Evolutionary conservation across 1,140 invertebrate genomes (phyloP).

Genomic region (Metopolophium dirhodum): DNA sequence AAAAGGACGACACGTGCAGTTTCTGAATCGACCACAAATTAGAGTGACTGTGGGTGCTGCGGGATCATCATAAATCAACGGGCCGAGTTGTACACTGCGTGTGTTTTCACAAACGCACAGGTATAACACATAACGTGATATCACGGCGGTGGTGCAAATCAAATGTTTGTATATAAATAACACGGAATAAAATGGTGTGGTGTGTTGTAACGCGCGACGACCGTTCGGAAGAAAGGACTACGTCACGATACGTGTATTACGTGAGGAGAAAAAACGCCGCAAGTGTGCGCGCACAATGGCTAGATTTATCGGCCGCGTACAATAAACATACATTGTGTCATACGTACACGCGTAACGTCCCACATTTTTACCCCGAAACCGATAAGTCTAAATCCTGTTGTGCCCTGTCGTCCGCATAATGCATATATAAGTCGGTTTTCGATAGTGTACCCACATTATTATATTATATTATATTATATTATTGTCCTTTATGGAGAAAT

Average conservation of each 20-base stretch:
- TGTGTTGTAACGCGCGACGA: background rate
- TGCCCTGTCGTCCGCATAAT: background rate
- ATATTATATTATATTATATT: background rate
- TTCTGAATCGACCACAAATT: conserved; percentile 55
- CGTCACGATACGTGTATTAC: too few species aligned
- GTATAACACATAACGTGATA: background rate
- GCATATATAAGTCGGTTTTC: conserved; percentile 15
- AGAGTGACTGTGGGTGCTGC: conserved; percentile 29
- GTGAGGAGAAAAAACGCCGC: background rate
- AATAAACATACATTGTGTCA: background rate
- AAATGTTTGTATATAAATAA: conserved; percentile 46
- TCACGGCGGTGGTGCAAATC: conserved; percentile 3
- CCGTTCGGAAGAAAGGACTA: too few species aligned
- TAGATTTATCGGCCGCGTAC: conserved; percentile 36
- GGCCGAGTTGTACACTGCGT: background rate
- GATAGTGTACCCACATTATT: background rate
- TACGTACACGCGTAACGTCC: conserved; percentile 5
- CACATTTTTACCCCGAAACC: conserved; percentile 25
- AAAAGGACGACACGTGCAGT: conserved; percentile 24
- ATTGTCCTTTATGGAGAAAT: conserved; percentile 50
- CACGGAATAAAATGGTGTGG: background rate
- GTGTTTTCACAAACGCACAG: background rate
- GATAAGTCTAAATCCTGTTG: conserved; percentile 32
- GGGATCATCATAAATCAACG: conserved; percentile 48
- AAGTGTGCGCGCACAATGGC: background rate